These are phyloP conservation scores for Piscicola geometra DNA, from an alignment of 2,888 invertebrate genomes.

Conservation along the genomic window DNA sequence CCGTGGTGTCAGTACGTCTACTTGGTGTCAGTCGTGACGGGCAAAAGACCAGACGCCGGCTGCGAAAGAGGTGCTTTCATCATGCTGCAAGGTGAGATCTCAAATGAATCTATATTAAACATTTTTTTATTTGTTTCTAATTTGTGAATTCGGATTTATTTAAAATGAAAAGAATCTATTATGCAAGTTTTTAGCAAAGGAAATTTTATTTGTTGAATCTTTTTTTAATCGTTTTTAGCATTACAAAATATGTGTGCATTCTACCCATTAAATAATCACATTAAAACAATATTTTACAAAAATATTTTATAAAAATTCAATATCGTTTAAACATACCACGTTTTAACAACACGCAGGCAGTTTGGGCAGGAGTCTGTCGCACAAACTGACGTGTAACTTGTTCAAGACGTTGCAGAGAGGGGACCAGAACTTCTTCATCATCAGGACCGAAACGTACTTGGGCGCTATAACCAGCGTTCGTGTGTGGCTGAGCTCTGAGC, in stretches of 20 bases:
- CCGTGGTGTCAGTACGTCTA: conserved; percentile 7
- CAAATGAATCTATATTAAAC: no score
- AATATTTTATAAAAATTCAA: no score
- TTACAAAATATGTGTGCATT: no score
- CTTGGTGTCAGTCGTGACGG: conserved; percentile 25
- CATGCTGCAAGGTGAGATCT: conserved; percentile 10
- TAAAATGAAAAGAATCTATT: no score
- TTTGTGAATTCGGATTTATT: no score
- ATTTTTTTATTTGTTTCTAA: no score
- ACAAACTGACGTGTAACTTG: conserved; percentile 28
- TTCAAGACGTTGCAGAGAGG: conserved; percentile 28
- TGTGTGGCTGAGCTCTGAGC: conserved; percentile 12
- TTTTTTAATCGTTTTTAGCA: no score
- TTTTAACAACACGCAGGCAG: conserved; percentile 6
- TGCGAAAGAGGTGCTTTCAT: conserved; percentile 20
- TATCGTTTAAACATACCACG: neutral
- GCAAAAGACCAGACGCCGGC: conserved; percentile 17
- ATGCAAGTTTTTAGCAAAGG: no score
- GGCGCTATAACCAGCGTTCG: conserved; percentile 14
- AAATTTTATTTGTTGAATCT: no score
- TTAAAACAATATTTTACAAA: no score
- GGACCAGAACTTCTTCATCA: conserved; percentile 28
- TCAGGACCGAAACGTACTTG: neutral
- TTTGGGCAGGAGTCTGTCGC: conserved; percentile 21
- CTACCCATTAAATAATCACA: no score